These are phyloP conservation scores for Butorides virescens DNA, from an alignment of 2,113 vertebrate species.

Conservation along the genomic window DNA sequence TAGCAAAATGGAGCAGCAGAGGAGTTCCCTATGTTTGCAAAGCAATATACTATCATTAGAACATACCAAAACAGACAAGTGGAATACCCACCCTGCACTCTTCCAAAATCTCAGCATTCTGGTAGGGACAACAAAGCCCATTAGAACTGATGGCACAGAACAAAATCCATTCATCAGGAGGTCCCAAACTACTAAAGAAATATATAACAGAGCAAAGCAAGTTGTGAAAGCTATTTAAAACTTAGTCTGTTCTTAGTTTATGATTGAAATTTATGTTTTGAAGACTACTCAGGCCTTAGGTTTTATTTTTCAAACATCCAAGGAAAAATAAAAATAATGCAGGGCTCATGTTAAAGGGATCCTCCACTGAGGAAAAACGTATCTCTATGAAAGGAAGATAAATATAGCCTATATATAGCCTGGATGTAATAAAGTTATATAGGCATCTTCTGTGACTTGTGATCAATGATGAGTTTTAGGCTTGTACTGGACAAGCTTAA, in stretches of 20 bases:
- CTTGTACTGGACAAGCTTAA: not conserved
- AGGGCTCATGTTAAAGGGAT: not conserved
- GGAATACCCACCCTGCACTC: not conserved
- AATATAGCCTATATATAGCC: not conserved
- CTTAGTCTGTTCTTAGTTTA: not conserved
- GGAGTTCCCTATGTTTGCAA: not conserved
- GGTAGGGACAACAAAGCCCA: not conserved
- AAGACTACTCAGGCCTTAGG: not conserved
- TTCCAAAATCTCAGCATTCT: not conserved
- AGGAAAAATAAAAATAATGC: not conserved
- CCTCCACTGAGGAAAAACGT: not conserved
- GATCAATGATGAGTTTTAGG: not conserved
- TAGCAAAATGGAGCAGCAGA: not conserved
- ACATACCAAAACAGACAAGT: not conserved
- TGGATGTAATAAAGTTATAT: not conserved
- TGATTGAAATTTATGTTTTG: not conserved
- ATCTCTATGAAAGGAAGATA: not conserved
- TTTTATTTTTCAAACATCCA: not conserved
- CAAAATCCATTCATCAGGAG: not conserved
- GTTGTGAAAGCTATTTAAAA: not conserved
- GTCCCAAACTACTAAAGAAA: not conserved
- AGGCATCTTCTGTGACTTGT: not conserved
- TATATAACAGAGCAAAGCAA: not conserved
- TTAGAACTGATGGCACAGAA: not conserved
- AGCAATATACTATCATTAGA: not conserved